These are phyloP conservation scores for Psophia crepitans DNA, from an alignment of 2,113 vertebrate species.

Conservation along the genomic window DNA sequence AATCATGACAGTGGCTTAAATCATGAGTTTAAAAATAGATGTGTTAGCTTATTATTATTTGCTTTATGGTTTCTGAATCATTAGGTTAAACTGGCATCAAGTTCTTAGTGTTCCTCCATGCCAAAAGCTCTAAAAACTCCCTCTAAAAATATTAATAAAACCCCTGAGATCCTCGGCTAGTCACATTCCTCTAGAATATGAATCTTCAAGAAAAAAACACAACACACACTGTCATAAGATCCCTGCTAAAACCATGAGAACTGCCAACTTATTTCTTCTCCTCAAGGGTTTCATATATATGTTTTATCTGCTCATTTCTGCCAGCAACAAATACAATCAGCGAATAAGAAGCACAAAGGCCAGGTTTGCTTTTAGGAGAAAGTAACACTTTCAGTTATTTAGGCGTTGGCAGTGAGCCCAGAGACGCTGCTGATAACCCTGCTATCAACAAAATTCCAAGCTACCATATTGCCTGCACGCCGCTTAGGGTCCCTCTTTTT, in stretches of 20 bases:
- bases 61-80: conserved; percentile 14
- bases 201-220: not conserved
- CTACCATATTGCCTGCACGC: not conserved
- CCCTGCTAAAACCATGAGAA: not conserved
- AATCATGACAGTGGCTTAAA: conserved; percentile 44
- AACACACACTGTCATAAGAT: not conserved
- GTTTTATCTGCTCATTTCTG: not conserved
- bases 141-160: conserved; percentile 22
- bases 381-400: not conserved
- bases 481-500: not conserved
- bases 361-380: conserved; percentile 17
- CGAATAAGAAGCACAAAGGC: conserved; percentile 18
- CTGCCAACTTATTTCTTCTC: not conserved
- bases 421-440: not conserved
- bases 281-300: not conserved
- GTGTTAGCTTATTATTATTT: conserved; percentile 39
- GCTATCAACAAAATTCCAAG: not conserved
- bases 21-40: conserved; percentile 21
- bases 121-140: not conserved
- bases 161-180: not conserved
- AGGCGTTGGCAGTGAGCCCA: not conserved
- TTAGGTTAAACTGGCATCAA: conserved; percentile 26
- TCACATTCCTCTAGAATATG: not conserved
- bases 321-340: not conserved
- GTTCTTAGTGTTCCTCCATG: not conserved